Base-by-base conservation (phyloP, 2,797 vertebrate genomes). In the Eptatretus atami region DNA sequence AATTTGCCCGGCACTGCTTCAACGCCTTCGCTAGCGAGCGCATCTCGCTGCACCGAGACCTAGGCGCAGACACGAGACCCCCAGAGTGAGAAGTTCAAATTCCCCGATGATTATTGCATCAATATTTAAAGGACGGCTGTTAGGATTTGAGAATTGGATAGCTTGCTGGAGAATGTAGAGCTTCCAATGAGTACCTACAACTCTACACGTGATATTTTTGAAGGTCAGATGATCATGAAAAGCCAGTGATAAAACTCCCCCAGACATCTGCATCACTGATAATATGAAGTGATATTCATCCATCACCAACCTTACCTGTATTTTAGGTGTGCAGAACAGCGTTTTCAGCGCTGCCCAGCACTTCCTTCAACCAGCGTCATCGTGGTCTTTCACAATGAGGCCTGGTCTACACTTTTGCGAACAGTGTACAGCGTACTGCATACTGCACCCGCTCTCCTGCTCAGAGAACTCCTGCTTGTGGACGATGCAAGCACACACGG, bases 371-470 rank as follows among this genome's bases (percentile, higher is more conserved):
- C 88, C 70, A 93, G 86, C 1, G 80, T 94, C 14, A 71, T 94
- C 68, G 88, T 94, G 3, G 84, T 94, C 31, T 94, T 93, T 72
- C 87, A 93, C 70, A 94, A 94, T 0, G 87, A 94, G 70, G 87
- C 87, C 24, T 90, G 87, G 87, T 82, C 85, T 11, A 88, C 87
- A 0, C 79, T 94, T 65, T 76, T 94, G 65, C 78, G 86, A 53
- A 93, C 87, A 0, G 86, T 94, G 53, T 81, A 80, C 75, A 92
- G 86, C 1, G 84, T 92, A 60, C 76, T 94, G 52, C 77, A 94
- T 71, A 73, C 79, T 2, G 75, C 80, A 6, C 87, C 87, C 0
- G 82, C 84, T 11, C 25, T 73, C 63, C 69, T 94, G 67, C 80
- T 94, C 52, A 79, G 74, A 64, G 86, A 93, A 72, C 76, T 93